Evolutionary conservation across 2,888 invertebrate species (phyloP), one percentile per base, ranked within the genome.

Genomic region (Gnatocerus cornutus): DNA sequence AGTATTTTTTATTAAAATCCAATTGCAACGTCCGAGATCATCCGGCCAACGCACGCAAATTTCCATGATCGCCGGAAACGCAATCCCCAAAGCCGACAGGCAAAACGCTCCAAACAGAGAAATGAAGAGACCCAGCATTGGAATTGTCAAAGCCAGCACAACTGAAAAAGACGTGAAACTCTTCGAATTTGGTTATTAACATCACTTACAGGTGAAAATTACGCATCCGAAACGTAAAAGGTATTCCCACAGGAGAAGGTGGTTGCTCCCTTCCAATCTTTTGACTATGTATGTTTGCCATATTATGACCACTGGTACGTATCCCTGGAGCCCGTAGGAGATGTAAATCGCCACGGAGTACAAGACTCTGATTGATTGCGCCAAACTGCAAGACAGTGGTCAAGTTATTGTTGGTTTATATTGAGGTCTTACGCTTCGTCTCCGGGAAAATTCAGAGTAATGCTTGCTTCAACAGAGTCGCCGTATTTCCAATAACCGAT

Each of bases 401-500:
- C 7, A 48, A 14, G 16, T 55, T 39, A 29, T 30, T 10, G 39
- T 48, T 8, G 21, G 7, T 3, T 43, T 43, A 3, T 41, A 14
- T 37, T 1, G 1, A 8, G 41, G 56, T 50, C 87, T 87, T 84
- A 90, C 90, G 84, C 75, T 73, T 88, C 87, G 3, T 81, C 79
- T 29, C 83, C 74, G 0, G 94, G 94, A 72, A 97, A 87, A 84
- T 96, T 94, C 12, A 96, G 87, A 0, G 96, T 96, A 66, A 97
- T 90, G 79, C 93, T 93, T 73, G 93, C 93, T 63, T 86, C 78
- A 70, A 93, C 90, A 0, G 85, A 77, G 0, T 89, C 85, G 0
- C 93, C 94, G 83, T 93, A 97, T 83, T 90, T 91, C 76, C 94
- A 87, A 85, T 95, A 97, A 33, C 97, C 97, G 77, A 94, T 90